phyloP scores from a whole-genome alignment of 2,888 invertebrate species.

The Apodemia hepburni region DNA sequence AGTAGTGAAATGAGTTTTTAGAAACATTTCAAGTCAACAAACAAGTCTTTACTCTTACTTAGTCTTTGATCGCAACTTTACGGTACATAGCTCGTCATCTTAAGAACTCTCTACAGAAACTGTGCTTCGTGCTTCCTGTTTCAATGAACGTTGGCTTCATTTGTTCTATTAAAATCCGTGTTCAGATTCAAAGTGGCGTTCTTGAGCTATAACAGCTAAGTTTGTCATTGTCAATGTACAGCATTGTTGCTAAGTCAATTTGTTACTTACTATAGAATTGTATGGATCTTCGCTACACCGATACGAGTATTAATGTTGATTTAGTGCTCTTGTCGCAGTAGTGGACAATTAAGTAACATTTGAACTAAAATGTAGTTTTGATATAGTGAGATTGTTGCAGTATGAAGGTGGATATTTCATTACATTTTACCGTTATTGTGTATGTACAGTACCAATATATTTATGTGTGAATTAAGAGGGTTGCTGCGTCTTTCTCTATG shows the following conservation, averaged over 20 bases:
- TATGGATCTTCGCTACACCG: background rate
- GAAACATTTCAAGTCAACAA: background rate
- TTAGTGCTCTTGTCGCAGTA: background rate
- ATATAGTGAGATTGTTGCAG: background rate
- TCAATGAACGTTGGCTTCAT: background rate
- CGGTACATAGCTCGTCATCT: conserved; percentile 11
- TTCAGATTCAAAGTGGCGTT: conserved; percentile 1
- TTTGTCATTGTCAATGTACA: conserved; percentile 15
- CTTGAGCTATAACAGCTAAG: background rate
- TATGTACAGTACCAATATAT: no score
- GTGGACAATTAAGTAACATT: background rate
- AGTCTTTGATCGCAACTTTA: conserved; percentile 11
- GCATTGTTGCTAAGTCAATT: conserved; percentile 9
- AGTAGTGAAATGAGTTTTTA: no score
- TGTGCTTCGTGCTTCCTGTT: conserved; percentile 2
- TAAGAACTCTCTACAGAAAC: conserved; percentile 10
- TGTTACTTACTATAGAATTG: conserved; percentile 10
- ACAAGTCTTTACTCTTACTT: background rate
- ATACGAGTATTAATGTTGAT: background rate
- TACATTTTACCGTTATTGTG: no score
- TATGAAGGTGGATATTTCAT: no score
- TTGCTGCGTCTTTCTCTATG: no score
- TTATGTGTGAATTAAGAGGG: no score
- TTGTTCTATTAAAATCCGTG: conserved; percentile 6
- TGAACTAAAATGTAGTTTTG: background rate